Percentiles rank a stretch among this genome's conserved stretches.
These are phyloP conservation scores for Drosophila incognita DNA, from an alignment of 2,888 invertebrate genomes.

Conservation along the genomic window DNA sequence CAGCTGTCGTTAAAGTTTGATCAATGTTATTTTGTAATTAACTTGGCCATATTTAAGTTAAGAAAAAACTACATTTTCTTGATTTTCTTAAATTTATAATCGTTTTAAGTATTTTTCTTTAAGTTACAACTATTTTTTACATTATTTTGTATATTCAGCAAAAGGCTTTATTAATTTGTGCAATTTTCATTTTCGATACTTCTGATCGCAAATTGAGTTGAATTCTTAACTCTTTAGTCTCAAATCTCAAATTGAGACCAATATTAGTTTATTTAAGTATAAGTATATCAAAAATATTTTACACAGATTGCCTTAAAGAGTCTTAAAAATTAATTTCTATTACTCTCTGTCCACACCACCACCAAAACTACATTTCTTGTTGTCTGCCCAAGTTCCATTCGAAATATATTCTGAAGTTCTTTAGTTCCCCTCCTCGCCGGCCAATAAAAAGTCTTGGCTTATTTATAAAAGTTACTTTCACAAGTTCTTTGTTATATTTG, in stretches of 20 bases:
- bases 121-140: background rate
- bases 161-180: background rate
- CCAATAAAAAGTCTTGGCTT: background rate
- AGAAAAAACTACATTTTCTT: background rate
- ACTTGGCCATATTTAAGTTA: background rate
- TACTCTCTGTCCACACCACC: rapidly evolving
- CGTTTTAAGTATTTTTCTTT: background rate
- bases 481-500: background rate
- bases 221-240: too few relatives aligned
- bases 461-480: background rate
- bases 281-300: background rate
- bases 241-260: background rate
- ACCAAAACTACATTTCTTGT: background rate
- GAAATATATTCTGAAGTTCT: background rate
- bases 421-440: background rate
- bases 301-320: background rate
- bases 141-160: background rate
- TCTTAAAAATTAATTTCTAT: background rate
- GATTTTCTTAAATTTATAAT: background rate
- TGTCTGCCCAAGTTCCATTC: background rate
- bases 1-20: background rate
- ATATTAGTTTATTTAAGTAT: background rate
- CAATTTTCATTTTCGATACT: background rate
- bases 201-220: background rate
- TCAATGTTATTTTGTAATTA: background rate